Evolutionary conservation across 2,888 invertebrate genomes (phyloP), one percentile per base, ranked within the genome.

Genomic region (Sminthurides aquaticus): DNA sequence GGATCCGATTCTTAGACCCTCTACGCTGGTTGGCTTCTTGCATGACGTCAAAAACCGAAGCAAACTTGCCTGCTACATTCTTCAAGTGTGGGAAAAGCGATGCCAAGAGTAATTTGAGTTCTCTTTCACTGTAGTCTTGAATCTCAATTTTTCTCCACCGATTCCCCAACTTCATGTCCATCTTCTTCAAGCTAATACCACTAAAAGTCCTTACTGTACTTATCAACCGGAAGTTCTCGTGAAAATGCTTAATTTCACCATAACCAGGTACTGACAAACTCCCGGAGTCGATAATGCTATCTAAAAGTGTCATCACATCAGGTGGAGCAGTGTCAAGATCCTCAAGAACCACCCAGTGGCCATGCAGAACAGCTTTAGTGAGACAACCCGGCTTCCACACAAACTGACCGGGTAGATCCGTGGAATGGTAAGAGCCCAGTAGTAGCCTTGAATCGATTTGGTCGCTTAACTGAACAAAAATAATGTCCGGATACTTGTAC

Each of bases 391-490:
- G 89, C 74, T 90, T 86, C 98, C 98, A 99, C 24, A 93, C 81
- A 81, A 99, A 99, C 79, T 99, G 94, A 18, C 99, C 99, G 0
- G 97, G 97, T 58, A 96, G 84, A 77, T 97, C 96, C 0, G 98
- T 96, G 77, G 97, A 98, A 72, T 90, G 84, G 78, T 95, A 95
- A 0, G 89, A 87, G 0, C 99, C 99, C 8, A 99, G 81, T 61
- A 99, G 79, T 84, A 93, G 91, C 80, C 96, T 91, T 61, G 94
- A 90, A 78, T 99, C 98, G 1, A 94, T 94, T 80, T 99, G 94
- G 79, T 98, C 97, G 3, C 97, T 95, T 29, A 99, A 81, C 76
- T 99, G 98, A 27, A 99, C 87, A 78, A 92, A 90, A 67, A 91
- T 83, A 60, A 91, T 84, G 58, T 83, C 81, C 34, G 82, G 79